Conservation (phyloP, 2,113 vertebrate genomes). For the Hippocampus comes region DNA sequence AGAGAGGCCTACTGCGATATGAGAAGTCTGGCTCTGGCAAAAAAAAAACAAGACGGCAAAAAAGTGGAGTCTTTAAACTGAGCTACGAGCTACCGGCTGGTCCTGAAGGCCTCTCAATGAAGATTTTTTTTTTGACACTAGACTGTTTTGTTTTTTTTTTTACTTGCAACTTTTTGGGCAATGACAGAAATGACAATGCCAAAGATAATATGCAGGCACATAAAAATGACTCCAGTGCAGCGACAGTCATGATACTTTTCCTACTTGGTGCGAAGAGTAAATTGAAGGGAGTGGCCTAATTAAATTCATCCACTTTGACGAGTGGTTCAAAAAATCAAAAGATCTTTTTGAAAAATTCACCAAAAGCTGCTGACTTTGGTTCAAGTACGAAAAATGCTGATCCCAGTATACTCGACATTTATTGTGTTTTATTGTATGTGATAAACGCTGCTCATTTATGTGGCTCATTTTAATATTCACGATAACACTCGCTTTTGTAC, state of each 20-base stretch:
- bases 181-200: neutral
- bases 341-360: neutral
- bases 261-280: neutral
- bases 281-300: neutral
- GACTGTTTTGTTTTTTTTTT: no score
- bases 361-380: neutral
- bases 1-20: constrained; percentile 68
- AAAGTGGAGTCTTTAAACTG: constrained; percentile 31
- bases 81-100: neutral
- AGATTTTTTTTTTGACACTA: no score
- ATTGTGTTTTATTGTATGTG: neutral
- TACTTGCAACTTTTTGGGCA: no score
- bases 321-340: neutral
- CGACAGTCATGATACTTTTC: neutral
- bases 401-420: no score
- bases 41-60: constrained; percentile 61
- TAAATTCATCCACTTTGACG: neutral
- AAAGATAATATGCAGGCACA: neutral
- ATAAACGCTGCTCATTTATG: neutral
- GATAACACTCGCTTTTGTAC: neutral
- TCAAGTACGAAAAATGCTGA: no score
- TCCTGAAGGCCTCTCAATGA: neutral
- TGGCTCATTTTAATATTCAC: neutral
- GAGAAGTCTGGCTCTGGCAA: constrained; percentile 65
- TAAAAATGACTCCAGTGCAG: neutral